Evolutionary conservation across 2,888 invertebrate species (phyloP).

Genomic region (Sacculina carcini): DNA sequence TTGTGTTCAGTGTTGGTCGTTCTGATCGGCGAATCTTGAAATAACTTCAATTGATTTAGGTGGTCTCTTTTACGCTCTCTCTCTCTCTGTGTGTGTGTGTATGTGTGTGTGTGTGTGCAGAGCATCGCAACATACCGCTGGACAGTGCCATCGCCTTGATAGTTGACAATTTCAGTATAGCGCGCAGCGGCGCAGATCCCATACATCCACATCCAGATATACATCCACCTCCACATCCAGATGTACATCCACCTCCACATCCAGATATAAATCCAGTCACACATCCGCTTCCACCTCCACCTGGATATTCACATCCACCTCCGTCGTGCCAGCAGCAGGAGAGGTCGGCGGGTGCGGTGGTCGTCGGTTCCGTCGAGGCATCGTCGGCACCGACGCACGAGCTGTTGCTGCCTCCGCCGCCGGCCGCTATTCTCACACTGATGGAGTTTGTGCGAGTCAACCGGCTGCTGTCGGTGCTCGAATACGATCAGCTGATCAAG

Average conservation of each 20-base stretch:
- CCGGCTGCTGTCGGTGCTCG: slow-evolving; percentile 41
- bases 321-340: no score
- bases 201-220: background rate
- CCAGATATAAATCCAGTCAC: background rate
- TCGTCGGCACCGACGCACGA: no score
- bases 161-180: slow-evolving; percentile 41
- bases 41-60: no score
- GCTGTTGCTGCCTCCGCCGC: no score
- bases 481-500: slow-evolving; percentile 45
- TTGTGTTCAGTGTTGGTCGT: no score
- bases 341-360: no score
- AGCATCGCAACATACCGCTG: slow-evolving; percentile 84
- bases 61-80: no score
- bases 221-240: background rate
- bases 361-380: no score
- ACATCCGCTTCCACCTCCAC: background rate
- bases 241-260: background rate
- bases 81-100: no score
- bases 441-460: slow-evolving; percentile 59
- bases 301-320: background rate
- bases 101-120: slow-evolving; percentile 29
- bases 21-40: no score
- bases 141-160: slow-evolving; percentile 65
- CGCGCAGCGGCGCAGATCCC: no score
- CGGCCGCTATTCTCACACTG: slow-evolving; percentile 33